Percentiles rank a stretch among this genome's conserved stretches.
phyloP scores from a whole-genome alignment of 2,113 vertebrate genomes.

The Furnarius figulus region DNA sequence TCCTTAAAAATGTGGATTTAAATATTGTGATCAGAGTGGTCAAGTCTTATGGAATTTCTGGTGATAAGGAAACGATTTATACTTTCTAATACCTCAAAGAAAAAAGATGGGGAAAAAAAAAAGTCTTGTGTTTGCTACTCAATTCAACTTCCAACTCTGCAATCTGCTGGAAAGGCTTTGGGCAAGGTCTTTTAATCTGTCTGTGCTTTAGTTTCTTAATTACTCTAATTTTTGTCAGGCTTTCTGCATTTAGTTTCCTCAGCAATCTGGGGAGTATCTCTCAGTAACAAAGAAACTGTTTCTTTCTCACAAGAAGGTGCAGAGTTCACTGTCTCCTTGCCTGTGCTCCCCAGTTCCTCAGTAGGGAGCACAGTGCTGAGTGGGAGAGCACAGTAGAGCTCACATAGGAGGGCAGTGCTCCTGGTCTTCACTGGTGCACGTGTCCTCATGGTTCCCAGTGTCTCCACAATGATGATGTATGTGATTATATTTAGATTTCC shows the following conservation, averaged over 20 bases:
- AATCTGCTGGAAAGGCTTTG: background rate
- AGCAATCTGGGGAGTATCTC: background rate
- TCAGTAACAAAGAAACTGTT: background rate
- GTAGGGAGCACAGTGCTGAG: accelerated
- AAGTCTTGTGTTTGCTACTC: background rate
- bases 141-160: background rate
- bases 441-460: background rate
- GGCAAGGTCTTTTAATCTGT: background rate
- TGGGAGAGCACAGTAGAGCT: accelerated
- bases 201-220: background rate
- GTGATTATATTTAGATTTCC: background rate
- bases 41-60: background rate
- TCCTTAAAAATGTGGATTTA: background rate
- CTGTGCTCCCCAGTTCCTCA: accelerated
- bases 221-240: background rate
- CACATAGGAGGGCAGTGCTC: accelerated
- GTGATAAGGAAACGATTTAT: background rate
- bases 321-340: background rate
- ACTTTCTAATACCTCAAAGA: background rate
- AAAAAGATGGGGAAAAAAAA: background rate
- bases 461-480: accelerated
- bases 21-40: background rate
- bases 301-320: background rate
- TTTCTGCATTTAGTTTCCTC: background rate
- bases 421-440: accelerated